A percentile compares a stretch with the other conserved stretches of the same genome.
These are phyloP conservation scores for Gallinago paraguaiae DNA, from an alignment of 2,113 vertebrate species.

Conservation along the genomic window DNA sequence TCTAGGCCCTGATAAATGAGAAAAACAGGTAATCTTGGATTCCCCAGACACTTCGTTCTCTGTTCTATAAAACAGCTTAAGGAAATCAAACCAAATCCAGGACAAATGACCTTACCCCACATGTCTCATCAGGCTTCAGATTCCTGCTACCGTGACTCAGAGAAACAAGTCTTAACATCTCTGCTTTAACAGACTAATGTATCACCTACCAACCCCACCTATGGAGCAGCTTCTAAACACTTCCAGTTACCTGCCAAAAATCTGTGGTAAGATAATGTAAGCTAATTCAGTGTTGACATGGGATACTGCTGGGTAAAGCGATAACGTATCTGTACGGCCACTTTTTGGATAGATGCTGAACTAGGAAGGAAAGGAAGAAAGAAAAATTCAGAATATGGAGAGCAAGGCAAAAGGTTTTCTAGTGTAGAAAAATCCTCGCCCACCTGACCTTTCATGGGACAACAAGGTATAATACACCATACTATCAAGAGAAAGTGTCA, in stretches of 20 bases:
- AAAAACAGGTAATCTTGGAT: not conserved
- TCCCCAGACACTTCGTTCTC: not conserved
- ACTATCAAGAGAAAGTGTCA: not conserved
- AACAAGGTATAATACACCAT: not conserved
- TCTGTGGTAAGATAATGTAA: not conserved
- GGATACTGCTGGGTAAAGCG: not conserved
- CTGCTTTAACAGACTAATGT: not conserved
- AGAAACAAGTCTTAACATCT: constrained; percentile 29
- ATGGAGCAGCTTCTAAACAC: not conserved
- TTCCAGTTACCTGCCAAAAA: not conserved
- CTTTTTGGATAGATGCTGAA: not conserved
- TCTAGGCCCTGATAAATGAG: not conserved
- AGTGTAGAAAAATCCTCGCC: not conserved
- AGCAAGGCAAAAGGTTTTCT: not conserved
- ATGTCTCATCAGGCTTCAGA: not conserved
- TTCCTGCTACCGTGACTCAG: not conserved
- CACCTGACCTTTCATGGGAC: not conserved
- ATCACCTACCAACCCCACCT: not conserved
- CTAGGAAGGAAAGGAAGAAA: not conserved
- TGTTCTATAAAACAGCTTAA: not conserved
- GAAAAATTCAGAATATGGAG: not conserved
- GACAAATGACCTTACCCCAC: constrained; percentile 34
- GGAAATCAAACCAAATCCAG: constrained; percentile 31
- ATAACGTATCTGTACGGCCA: not conserved
- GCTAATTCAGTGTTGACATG: not conserved